Evolutionary conservation across 2,888 invertebrate genomes (phyloP), one percentile per base, ranked within the genome.

Genomic region (Thecocarcelia acutangulata): DNA sequence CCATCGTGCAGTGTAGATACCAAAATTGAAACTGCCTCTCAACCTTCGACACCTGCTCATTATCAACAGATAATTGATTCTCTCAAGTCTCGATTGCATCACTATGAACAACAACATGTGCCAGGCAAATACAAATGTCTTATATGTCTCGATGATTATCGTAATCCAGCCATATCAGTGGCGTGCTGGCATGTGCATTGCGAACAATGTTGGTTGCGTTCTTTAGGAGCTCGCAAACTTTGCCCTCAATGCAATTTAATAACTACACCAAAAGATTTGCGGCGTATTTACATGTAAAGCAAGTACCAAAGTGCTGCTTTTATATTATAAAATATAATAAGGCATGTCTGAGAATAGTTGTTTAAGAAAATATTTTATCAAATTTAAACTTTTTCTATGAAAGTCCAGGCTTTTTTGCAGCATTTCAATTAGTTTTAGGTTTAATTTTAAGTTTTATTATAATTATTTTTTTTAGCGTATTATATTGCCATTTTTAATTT

Each of bases 111-210:
- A 78, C 93, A 93, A 81, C 92, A 92, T 85, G 90, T 90, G 84
- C 92, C 91, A 90, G 59, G 92, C 75, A 94, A 95, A 90, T 94
- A 94, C 83, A 97, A 97, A 90, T 97, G 97, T 91, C 92, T 97
- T 66, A 97, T 97, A 84, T 97, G 97, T 88, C 94, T 97, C 92
- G 97, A 96, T 68, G 93, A 94, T 37, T 97, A 97, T 90, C 93
- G 93, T 72, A 96, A 96, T 48, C 97, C 98, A 0, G 95, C 97
- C 6, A 97, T 97, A 68, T 98, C 98, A 0, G 95, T 97, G 80
- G 97, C 97, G 88, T 98, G 98, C 90, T 98, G 98, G 98, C 98
- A 98, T 90, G 97, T 98, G 0, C 96, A 98, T 90, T 98, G 98
- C 88, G 97, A 98, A 92, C 93, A 93, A 37, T 95, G 95, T 85